Conservation (phyloP, 37 sponge, comb jelly and placozoan species). For the Agelas oroides region DNA sequence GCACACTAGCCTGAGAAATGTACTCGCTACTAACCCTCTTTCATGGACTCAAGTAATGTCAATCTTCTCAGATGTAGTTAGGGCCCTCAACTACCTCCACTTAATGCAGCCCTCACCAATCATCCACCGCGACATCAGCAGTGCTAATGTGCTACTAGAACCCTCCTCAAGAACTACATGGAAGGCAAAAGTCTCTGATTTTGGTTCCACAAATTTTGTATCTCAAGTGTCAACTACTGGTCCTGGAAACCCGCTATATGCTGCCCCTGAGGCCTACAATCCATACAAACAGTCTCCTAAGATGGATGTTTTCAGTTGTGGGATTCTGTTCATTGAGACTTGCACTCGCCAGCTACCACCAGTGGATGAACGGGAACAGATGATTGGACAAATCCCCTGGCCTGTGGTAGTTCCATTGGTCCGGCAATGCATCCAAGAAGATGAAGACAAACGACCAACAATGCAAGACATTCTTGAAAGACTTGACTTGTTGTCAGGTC, state of each 20-base stretch:
- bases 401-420: background rate
- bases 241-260: constrained; percentile 58
- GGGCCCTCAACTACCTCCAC: constrained; percentile 71
- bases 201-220: constrained; percentile 71
- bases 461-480: background rate
- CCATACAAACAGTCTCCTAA: constrained; percentile 48
- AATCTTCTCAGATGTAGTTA: constrained; percentile 30
- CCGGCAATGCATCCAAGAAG: background rate
- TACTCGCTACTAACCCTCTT: constrained; percentile 4
- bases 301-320: constrained; percentile 74
- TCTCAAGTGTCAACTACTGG: constrained; percentile 2
- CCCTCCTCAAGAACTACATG: constrained; percentile 7
- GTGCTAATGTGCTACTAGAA: constrained; percentile 66
- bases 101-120: constrained; percentile 45
- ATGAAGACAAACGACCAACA: background rate
- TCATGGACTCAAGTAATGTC: constrained; percentile 2
- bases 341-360: constrained; percentile 36
- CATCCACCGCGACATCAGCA: constrained; percentile 76
- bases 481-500: background rate
- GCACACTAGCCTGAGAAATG: constrained; percentile 50
- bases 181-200: constrained; percentile 72
- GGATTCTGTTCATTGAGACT: constrained; percentile 61
- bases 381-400: background rate
- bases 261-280: constrained; percentile 64
- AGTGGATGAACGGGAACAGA: background rate